A percentile compares a stretch with the other conserved stretches of the same genome.
phyloP scores from a whole-genome alignment of 1,140 invertebrate species.

The Chymomyza costata region DNA sequence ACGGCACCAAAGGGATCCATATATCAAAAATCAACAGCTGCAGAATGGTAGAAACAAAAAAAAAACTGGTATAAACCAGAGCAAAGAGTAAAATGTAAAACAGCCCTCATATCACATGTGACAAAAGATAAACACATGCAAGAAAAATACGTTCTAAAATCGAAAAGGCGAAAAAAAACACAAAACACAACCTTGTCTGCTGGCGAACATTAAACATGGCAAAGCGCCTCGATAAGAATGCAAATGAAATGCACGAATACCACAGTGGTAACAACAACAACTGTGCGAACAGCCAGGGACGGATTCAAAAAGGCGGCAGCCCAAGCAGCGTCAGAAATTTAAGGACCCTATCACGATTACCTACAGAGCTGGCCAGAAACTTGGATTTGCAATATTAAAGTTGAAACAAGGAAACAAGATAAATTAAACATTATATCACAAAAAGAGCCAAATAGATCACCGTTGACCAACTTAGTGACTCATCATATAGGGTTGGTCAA shows the following conservation, averaged over 20 bases:
- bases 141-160: slow-evolving; percentile 61
- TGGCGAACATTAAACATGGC: slow-evolving; percentile 55
- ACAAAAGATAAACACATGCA: slow-evolving; percentile 64
- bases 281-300: slow-evolving; percentile 16
- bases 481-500: too few relatives aligned
- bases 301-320: too few relatives aligned
- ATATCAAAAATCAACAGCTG: slow-evolving; percentile 70
- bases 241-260: slow-evolving; percentile 45
- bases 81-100: slow-evolving; percentile 7
- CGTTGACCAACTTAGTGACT: too few relatives aligned
- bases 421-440: too few relatives aligned
- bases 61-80: too few relatives aligned
- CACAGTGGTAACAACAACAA: slow-evolving; percentile 14
- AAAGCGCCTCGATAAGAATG: slow-evolving; percentile 60
- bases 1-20: slow-evolving; percentile 58
- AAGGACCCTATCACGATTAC: too few relatives aligned
- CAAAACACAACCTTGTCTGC: slow-evolving; percentile 51
- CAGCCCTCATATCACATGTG: slow-evolving; percentile 47
- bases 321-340: too few relatives aligned
- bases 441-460: too few relatives aligned
- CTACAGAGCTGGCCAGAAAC: too few relatives aligned
- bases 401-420: too few relatives aligned
- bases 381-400: too few relatives aligned
- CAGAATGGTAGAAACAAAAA: slow-evolving; percentile 31
- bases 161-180: slow-evolving; percentile 20